Evolutionary conservation across 2,888 invertebrate species (phyloP).

Genomic region (Pasiphila rectangulata): DNA sequence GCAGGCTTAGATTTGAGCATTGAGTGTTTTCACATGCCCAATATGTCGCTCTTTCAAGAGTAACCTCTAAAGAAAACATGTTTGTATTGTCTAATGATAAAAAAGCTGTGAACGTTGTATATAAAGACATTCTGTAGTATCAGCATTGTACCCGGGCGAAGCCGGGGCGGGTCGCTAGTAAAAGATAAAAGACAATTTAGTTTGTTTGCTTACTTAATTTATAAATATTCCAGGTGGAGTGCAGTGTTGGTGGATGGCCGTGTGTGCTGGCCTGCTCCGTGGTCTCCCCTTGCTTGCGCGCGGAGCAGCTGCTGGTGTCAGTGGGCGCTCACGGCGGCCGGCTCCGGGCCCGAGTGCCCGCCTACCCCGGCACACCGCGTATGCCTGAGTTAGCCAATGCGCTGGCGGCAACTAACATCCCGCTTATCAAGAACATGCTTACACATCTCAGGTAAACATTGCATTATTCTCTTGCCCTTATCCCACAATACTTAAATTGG

Average conservation of each 20-base stretch:
- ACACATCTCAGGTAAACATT: conserved; percentile 74
- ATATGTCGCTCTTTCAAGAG: no score
- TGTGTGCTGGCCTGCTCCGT: conserved; percentile 95
- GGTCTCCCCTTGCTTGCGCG: conserved; percentile 92
- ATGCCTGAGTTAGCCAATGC: conserved; percentile 90
- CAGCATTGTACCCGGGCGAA: no score
- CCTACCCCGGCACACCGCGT: conserved; percentile 89
- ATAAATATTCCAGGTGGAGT: conserved; percentile 83
- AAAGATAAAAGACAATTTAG: no score
- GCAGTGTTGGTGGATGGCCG: conserved; percentile 90
- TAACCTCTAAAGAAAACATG: no score
- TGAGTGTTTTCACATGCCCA: no score
- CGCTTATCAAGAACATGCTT: conserved; percentile 56
- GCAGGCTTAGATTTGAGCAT: no score
- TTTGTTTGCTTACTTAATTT: no score
- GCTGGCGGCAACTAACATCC: conserved; percentile 68
- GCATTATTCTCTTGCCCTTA: background rate
- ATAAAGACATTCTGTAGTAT: no score
- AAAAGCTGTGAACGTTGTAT: no score
- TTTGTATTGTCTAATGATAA: no score
- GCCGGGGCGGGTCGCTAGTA: no score
- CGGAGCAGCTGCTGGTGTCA: conserved; percentile 94
- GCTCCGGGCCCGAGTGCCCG: conserved; percentile 94
- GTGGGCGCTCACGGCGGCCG: conserved; percentile 97
- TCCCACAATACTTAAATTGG: no score